A percentile compares a stretch with the other conserved stretches of the same genome.
phyloP scores from a whole-genome alignment of 2,797 vertebrate species.

The Xenopus petersii region DNA sequence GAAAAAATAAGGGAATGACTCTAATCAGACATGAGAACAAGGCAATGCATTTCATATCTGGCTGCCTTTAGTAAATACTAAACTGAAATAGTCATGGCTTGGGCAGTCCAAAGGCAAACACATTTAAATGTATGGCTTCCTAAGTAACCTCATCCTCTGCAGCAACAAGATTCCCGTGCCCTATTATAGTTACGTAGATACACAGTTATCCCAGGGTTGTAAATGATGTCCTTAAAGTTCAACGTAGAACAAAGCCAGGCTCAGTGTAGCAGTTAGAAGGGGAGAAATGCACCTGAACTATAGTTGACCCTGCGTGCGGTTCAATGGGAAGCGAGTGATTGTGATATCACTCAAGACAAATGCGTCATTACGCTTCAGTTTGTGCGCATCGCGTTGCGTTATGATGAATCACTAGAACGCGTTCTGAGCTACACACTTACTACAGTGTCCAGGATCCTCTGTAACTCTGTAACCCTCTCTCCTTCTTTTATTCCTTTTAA shows the following conservation, averaged over 20 bases:
- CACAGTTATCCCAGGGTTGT: background rate
- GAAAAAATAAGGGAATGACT: background rate
- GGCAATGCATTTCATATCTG: slow-evolving; percentile 1
- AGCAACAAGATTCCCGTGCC: background rate
- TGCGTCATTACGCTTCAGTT: too few relatives aligned
- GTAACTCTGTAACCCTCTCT: too few relatives aligned
- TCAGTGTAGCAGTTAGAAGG: too few relatives aligned
- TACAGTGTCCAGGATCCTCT: too few relatives aligned
- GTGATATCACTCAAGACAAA: too few relatives aligned
- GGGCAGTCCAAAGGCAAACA: background rate
- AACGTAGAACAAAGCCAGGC: too few relatives aligned
- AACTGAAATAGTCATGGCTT: background rate
- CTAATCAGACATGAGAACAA: background rate
- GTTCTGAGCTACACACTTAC: too few relatives aligned
- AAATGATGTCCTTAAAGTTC: background rate
- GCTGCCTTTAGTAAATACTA: background rate
- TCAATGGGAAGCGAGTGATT: background rate
- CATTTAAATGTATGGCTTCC: background rate
- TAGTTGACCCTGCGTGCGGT: background rate
- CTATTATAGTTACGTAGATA: background rate
- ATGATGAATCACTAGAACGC: too few relatives aligned
- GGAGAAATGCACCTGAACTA: background rate
- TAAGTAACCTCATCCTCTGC: background rate
- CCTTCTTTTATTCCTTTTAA: too few relatives aligned
- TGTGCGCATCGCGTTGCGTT: too few relatives aligned